Percentiles rank a stretch among this genome's conserved stretches.
Conservation (phyloP, 1,140 invertebrate genomes). For the Anoplolepis gracilipes region DNA sequence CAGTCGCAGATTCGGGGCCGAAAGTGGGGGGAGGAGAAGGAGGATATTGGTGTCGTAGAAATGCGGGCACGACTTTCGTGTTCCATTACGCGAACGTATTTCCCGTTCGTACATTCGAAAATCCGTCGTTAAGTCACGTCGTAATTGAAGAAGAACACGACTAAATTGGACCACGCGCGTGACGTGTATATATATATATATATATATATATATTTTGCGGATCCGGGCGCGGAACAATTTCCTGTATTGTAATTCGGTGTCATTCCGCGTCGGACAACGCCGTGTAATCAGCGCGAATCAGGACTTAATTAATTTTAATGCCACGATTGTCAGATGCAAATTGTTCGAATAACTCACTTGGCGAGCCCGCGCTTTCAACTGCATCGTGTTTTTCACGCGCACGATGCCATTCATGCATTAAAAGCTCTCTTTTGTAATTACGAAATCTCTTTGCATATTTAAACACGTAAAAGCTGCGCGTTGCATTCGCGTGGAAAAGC, state of each 20-base stretch:
- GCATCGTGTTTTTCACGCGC: background rate
- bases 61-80: background rate
- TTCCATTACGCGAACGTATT: background rate
- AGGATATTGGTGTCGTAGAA: background rate
- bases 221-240: background rate
- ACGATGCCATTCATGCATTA: background rate
- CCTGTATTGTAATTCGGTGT: conserved; percentile 15
- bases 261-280: conserved; percentile 8
- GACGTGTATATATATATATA: too few species aligned
- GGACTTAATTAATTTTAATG: conserved; percentile 49
- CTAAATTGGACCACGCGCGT: background rate
- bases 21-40: too few species aligned
- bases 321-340: conserved; percentile 13
- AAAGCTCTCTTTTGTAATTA: conserved; percentile 14
- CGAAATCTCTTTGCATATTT: background rate
- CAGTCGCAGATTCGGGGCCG: conserved; percentile 29
- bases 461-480: background rate
- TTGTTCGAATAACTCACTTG: conserved; percentile 32
- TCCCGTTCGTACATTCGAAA: background rate
- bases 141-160: background rate
- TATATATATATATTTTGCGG: conserved; percentile 5
- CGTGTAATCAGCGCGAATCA: conserved; percentile 19
- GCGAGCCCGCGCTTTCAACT: background rate
- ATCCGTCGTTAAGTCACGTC: background rate
- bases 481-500: background rate